Percentiles rank a stretch among this genome's conserved stretches.
These are phyloP conservation scores for Heliconius ismenius DNA, from an alignment of 2,888 invertebrate species.

Conservation along the genomic window DNA sequence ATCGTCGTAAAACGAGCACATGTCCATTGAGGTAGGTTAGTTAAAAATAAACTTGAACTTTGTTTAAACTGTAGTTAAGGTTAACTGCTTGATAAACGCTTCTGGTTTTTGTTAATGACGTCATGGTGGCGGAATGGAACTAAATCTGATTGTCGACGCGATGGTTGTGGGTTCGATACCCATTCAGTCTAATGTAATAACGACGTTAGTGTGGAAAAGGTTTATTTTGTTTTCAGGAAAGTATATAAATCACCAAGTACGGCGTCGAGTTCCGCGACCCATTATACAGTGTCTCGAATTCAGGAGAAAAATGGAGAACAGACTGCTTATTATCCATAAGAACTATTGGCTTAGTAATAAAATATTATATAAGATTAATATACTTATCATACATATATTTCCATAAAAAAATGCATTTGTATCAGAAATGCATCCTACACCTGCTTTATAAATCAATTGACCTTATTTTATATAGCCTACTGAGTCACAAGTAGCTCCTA, in stretches of 20 bases:
- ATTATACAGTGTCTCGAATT: too few relatives aligned
- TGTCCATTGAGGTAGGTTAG: conserved; percentile 34
- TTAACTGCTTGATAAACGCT: conserved; percentile 8
- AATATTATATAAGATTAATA: too few relatives aligned
- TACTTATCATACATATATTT: not conserved
- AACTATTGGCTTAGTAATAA: too few relatives aligned
- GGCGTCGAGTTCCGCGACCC: too few relatives aligned
- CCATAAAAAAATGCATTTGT: conserved; percentile 13
- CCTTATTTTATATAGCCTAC: conserved; percentile 21
- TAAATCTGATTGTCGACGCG: not conserved
- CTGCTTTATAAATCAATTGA: conserved; percentile 16
- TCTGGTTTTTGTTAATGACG: not conserved
- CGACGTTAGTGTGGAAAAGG: too few relatives aligned
- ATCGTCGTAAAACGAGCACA: not conserved
- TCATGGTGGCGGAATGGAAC: not conserved
- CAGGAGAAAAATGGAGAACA: too few relatives aligned
- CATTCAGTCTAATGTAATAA: not conserved
- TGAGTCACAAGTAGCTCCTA: not conserved
- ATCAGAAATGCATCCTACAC: conserved; percentile 8
- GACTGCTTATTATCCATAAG: too few relatives aligned
- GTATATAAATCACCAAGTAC: too few relatives aligned
- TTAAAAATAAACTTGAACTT: conserved; percentile 33
- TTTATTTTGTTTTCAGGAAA: too few relatives aligned
- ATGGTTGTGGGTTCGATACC: not conserved
- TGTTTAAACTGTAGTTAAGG: conserved; percentile 15